Evolutionary conservation across 2,113 vertebrate genomes (phyloP).

Genomic region (Cochlearius cochlearius): DNA sequence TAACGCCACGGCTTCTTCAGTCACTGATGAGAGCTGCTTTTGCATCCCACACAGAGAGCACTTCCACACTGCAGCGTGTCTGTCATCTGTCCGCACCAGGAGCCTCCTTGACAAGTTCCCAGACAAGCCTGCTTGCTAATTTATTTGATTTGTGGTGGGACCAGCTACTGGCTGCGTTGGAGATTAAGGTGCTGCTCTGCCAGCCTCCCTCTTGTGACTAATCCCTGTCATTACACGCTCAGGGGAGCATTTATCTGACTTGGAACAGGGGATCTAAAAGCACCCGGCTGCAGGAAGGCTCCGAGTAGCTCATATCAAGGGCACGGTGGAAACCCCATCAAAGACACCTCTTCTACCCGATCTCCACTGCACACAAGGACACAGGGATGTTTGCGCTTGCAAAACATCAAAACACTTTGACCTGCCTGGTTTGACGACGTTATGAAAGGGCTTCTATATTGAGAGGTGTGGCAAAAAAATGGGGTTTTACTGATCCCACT

Average conservation of each 20-base stretch:
- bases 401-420: neutral
- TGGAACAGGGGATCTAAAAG: neutral
- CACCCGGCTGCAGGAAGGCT: neutral
- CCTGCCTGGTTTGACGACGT: neutral
- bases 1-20: neutral
- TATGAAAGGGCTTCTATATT: too few species aligned
- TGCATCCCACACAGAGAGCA: neutral
- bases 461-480: neutral
- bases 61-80: neutral
- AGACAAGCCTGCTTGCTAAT: neutral
- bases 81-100: neutral
- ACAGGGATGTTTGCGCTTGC: neutral
- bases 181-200: neutral
- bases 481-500: neutral
- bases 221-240: neutral
- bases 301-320: fast-evolving
- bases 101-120: neutral
- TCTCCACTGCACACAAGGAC: too few species aligned
- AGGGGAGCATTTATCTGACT: neutral
- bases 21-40: neutral
- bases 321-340: neutral
- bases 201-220: constrained; percentile 47
- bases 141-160: neutral
- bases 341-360: neutral
- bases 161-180: neutral